Conservation (phyloP, 1,140 invertebrate genomes). For the Nasonia giraulti region DNA sequence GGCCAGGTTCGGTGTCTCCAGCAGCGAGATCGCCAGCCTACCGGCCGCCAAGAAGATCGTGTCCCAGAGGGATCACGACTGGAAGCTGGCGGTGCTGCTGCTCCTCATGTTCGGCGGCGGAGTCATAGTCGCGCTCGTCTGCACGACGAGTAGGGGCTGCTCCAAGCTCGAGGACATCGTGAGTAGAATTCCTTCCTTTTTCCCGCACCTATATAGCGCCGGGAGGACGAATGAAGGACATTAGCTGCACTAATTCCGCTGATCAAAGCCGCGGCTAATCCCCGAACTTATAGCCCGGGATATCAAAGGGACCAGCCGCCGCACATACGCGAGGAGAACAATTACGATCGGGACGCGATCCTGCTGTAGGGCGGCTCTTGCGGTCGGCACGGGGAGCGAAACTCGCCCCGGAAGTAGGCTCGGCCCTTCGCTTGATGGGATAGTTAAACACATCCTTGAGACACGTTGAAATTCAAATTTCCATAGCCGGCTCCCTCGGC, state of each 20-base stretch:
- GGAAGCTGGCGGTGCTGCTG: conserved; percentile 70
- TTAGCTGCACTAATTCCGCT: not conserved
- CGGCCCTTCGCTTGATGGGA: not conserved
- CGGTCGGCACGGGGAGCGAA: not conserved
- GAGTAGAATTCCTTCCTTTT: conserved; percentile 56
- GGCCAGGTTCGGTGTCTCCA: conserved; percentile 65
- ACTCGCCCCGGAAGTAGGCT: conserved; percentile 27
- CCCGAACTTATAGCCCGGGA: not conserved
- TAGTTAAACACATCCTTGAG: conserved; percentile 44
- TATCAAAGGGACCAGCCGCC: not conserved
- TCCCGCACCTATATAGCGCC: not conserved
- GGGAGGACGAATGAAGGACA: not conserved
- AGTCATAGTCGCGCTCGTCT: conserved; percentile 70
- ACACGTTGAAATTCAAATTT: conserved; percentile 48
- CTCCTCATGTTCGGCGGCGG: conserved; percentile 69
- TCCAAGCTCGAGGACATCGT: conserved; percentile 72
- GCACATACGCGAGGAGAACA: not conserved
- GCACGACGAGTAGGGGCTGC: conserved; percentile 69
- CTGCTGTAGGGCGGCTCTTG: not conserved
- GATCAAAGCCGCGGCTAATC: not conserved
- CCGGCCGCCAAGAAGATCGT: conserved; percentile 67
- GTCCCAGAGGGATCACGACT: conserved; percentile 69
- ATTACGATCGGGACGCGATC: not conserved
- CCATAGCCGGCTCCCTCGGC: not conserved
- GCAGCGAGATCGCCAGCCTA: conserved; percentile 65